These are phyloP conservation scores for Cirrhinus mrigala DNA, from an alignment of 2,797 vertebrate species.

Conservation along the genomic window DNA sequence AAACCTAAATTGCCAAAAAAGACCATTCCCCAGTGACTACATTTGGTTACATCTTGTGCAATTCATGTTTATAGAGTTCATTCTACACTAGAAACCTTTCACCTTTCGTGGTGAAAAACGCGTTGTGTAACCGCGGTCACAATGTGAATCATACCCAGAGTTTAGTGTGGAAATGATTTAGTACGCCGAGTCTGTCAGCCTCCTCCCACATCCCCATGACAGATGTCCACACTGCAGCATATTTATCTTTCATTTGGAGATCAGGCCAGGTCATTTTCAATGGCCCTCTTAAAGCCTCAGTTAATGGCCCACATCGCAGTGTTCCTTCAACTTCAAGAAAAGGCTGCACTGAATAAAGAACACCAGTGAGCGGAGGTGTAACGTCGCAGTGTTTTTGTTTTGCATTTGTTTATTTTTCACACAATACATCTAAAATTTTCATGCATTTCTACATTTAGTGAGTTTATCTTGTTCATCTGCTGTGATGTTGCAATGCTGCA, in stretches of 20 bases:
- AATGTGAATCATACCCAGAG: constrained; percentile 38
- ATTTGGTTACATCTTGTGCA: constrained; percentile 17
- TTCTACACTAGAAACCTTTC: neutral
- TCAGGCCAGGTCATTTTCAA: constrained; percentile 56
- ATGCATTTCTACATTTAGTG: neutral
- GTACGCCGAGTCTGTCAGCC: constrained; percentile 22
- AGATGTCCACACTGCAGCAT: constrained; percentile 45
- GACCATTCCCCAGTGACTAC: constrained; percentile 10
- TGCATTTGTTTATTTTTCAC: neutral
- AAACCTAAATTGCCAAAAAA: constrained; percentile 21
- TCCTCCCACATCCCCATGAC: constrained; percentile 45
- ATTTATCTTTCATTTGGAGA: constrained; percentile 58
- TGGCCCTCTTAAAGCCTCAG: constrained; percentile 54
- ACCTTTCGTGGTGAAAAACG: constrained; percentile 8
- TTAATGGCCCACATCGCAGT: constrained; percentile 56
- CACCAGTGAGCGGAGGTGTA: neutral
- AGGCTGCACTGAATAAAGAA: constrained; percentile 29
- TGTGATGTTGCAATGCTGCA: no score
- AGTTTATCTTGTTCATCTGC: no score
- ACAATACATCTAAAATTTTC: neutral
- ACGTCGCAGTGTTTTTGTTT: neutral
- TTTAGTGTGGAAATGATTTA: constrained; percentile 53
- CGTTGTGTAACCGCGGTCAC: constrained; percentile 13
- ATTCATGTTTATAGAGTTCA: constrained; percentile 28
- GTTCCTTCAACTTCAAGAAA: constrained; percentile 37